Base-by-base conservation (phyloP, 2,888 invertebrate genomes). In the Drosophila rellima region DNA sequence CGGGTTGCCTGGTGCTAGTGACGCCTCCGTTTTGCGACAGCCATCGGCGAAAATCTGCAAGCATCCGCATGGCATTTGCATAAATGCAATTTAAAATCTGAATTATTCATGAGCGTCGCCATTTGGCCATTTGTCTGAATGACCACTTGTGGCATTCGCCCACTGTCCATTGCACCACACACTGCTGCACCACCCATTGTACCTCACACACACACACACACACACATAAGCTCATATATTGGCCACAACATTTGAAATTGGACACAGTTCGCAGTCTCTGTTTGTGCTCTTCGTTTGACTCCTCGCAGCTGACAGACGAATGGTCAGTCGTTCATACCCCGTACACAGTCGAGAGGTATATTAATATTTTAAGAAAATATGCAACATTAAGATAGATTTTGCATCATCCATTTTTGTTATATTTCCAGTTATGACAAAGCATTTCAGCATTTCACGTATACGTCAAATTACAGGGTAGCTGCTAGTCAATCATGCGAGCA, bases 81-180 rank as follows among this genome's bases (percentile, higher is more conserved):
- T 86, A 86, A 86, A 86, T 86, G 85, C 89, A 86, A 86, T 86
- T 86, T 86, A 89, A 86, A 86, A 86, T 80, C 86, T 86, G 89
- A 90, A 86, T 86, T 86, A 86, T 86, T 86, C 85, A 86, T 86
- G 90, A 86, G 86, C 69, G 61, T 67, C 88, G 78, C 89, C 84
- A 89, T 85, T 85, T 89, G 85, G 89, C 89, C 88, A 85, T 85
- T 85, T 85, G 84, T 89, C 89, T 85, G 84, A 89, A 89, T 88
- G 85, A 85, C 85, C 85, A 85, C 85, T 85, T 85, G 85, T 85
- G 85, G 85, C 89, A 89, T 85, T 82, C 76, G 75, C 52, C 61
- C 44, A 62, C 69, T 31, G 29, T 18, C 18, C 45, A 8, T 15
- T n/a, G 17, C 40, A 18, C 31, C 18, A 37, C 8, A 15, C 31